Base-by-base conservation (phyloP, 2,113 vertebrate genomes). In the Riparia riparia region DNA sequence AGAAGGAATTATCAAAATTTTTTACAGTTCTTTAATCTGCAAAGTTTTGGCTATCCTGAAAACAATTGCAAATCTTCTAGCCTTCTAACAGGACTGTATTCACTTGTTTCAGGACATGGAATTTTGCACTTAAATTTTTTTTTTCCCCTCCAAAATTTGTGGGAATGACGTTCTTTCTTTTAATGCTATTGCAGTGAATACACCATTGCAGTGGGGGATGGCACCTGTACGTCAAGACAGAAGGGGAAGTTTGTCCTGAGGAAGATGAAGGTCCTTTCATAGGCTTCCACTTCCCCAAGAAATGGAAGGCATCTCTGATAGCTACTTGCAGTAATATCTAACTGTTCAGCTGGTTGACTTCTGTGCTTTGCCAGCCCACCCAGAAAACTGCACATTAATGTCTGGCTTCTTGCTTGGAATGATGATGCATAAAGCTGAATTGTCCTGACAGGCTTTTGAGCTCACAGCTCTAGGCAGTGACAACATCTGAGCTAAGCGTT, bases 361-460 rank as follows among this genome's bases (percentile, higher is more conserved):
- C 80, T 60, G 49, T 94, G 68, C 76, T 86, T 92, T 93, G 72
- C 51, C 51, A 94, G 65, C 56, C 76, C 76, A 90, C 44, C 69
- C 82, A 81, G 88, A 92, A 95, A 93, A 82, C 56, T 71, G 6
- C 49, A 65, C 13, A 14, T 70, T 77, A 86, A 39, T 2, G 1
- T 76, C 64, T 87, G 86, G 41, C 31, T 68, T 82, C 34, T 80
- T 82, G 41, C 82, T 90, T 70, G 78, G 60, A 90, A 31, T 66
- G 78, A 53, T 72, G 54, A 50, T 69, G 42, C 12, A 19, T 22
- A 53, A 77, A 56, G 22, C 74, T 88, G 85, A 93, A 73, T 85
- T 60, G 60, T 86, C 64, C 68, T 94, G 93, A 96, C 95, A 93
- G 71, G 88, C 87, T 51, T 91, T 90, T 88, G 71, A 87, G 79